A percentile compares a stretch with the other conserved stretches of the same genome.
phyloP scores from a whole-genome alignment of 2,797 vertebrate genomes.

The Melanotaenia boesemani region DNA sequence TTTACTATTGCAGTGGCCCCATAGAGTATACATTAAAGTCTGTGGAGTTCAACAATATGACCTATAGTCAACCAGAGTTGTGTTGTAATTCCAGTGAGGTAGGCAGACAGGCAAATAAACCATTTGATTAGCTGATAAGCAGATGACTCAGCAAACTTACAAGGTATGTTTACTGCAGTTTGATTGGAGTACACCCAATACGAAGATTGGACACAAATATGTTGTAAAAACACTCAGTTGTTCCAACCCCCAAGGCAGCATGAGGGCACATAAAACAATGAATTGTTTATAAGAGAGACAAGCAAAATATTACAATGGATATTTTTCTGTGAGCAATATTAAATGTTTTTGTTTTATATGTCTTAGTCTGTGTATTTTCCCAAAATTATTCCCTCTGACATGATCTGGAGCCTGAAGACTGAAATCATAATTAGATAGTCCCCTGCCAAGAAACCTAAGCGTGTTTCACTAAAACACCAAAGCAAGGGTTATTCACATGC shows the following conservation, averaged over 20 bases:
- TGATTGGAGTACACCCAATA: conserved; percentile 82
- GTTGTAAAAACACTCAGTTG: conserved; percentile 84
- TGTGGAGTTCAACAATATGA: conserved; percentile 63
- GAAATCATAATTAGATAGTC: conserved; percentile 65
- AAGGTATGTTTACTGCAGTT: conserved; percentile 81
- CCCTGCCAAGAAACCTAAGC: conserved; percentile 56
- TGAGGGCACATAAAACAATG: conserved; percentile 82
- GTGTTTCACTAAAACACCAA: conserved; percentile 56
- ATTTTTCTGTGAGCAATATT: conserved; percentile 80
- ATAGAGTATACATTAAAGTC: conserved; percentile 53
- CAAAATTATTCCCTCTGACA: conserved; percentile 70
- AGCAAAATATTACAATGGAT: conserved; percentile 80
- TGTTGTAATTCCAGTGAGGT: conserved; percentile 64
- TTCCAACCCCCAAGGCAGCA: conserved; percentile 78
- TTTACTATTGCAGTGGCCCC: conserved; percentile 44
- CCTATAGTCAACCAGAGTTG: conserved; percentile 60
- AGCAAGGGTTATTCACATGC: conserved; percentile 68
- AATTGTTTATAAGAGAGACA: conserved; percentile 82
- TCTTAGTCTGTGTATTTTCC: conserved; percentile 65
- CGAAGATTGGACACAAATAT: conserved; percentile 83
- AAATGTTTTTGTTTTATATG: conserved; percentile 79
- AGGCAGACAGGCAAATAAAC: conserved; percentile 75
- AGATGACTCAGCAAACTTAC: conserved; percentile 85
- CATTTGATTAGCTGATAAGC: conserved; percentile 84
- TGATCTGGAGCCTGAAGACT: conserved; percentile 61